These are phyloP conservation scores for Amblyopsis rosae DNA, from an alignment of 2,113 vertebrate genomes.

Conservation along the genomic window DNA sequence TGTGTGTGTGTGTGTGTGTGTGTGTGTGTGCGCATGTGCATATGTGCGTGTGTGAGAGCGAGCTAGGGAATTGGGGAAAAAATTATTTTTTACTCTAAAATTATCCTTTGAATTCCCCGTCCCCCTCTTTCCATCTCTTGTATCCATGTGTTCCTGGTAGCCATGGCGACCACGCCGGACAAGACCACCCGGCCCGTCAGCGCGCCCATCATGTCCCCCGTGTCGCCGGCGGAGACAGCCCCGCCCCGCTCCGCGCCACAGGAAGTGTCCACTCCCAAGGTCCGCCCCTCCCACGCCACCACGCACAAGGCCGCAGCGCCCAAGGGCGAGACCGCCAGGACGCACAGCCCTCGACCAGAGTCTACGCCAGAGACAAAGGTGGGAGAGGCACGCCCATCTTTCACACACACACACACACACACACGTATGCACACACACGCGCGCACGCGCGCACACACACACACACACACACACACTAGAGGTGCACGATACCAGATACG, in stretches of 20 bases:
- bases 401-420: too few species aligned
- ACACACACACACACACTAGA: too few species aligned
- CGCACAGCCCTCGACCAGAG: conserved; percentile 67
- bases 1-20: too few species aligned
- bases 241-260: conserved; percentile 38
- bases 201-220: conserved; percentile 87
- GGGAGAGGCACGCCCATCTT: conserved; percentile 10
- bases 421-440: too few species aligned
- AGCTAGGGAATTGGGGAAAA: too few species aligned
- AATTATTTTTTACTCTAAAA: too few species aligned
- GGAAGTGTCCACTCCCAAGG: conserved; percentile 63
- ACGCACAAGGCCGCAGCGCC: conserved; percentile 72
- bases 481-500: too few species aligned
- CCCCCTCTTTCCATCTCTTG: background rate
- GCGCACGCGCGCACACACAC: too few species aligned
- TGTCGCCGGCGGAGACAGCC: conserved; percentile 74
- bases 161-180: conserved; percentile 85
- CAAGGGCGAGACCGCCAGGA: conserved; percentile 56
- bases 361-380: conserved; percentile 82
- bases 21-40: too few species aligned
- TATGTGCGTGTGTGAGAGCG: too few species aligned
- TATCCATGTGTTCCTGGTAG: conserved; percentile 56
- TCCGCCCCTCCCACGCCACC: conserved; percentile 57
- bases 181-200: conserved; percentile 88
- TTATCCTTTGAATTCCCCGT: background rate